phyloP scores from a whole-genome alignment of 1,140 invertebrate genomes.

The Trachymyrmex cornetzi region DNA sequence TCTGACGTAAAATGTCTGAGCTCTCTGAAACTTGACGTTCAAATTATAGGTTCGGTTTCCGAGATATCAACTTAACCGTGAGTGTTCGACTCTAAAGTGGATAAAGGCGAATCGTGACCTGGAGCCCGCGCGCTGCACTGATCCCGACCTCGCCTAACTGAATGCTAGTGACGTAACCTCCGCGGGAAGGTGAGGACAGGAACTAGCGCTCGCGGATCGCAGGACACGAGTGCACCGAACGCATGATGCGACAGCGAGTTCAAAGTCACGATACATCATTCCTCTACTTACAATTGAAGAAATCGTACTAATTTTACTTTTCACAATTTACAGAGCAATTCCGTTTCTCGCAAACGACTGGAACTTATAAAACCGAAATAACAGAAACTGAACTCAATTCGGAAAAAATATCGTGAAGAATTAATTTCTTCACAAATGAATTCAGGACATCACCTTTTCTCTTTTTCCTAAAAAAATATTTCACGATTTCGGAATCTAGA shows the following conservation, averaged over 20 bases:
- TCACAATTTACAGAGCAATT: neutral
- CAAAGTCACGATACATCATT: constrained; percentile 54
- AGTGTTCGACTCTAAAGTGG: constrained; percentile 35
- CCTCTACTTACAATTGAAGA: neutral
- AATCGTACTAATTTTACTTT: neutral
- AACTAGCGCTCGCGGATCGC: constrained; percentile 71
- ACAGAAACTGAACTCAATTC: neutral
- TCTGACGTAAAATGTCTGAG: neutral
- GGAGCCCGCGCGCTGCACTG: constrained; percentile 49
- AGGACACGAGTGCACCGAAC: constrained; percentile 69
- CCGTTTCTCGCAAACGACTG: neutral
- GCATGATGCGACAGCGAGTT: constrained; percentile 50
- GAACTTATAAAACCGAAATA: neutral
- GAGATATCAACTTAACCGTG: neutral
- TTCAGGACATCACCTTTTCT: neutral
- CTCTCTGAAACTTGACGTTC: neutral
- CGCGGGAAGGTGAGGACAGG: constrained; percentile 34
- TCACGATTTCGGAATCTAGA: neutral
- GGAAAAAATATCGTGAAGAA: neutral
- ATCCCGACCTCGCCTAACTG: constrained; percentile 77
- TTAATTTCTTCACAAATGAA: neutral
- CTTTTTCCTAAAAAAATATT: neutral
- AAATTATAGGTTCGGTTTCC: neutral
- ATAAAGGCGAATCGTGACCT: constrained; percentile 62
- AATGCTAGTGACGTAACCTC: constrained; percentile 75